Evolutionary conservation across 2,888 invertebrate species (phyloP).

Genomic region (Tetranychus piercei): DNA sequence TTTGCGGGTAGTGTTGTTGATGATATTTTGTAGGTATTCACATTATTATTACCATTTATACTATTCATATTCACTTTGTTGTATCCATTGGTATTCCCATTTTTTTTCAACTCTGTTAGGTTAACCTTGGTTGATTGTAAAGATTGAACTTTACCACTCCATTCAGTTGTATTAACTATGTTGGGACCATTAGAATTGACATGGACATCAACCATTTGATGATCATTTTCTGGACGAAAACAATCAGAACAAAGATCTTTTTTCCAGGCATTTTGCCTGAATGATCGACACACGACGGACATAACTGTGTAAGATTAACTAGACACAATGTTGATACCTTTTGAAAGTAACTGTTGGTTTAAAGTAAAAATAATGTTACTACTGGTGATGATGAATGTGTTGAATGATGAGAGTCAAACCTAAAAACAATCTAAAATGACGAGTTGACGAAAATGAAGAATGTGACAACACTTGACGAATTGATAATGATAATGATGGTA

Average conservation of each 20-base stretch:
- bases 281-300: slow-evolving; percentile 3
- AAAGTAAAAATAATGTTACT: neutral
- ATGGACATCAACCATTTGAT: slow-evolving; percentile 1
- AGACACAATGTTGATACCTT: neutral
- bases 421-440: neutral
- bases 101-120: neutral
- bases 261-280: slow-evolving; percentile 29
- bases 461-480: neutral
- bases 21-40: neutral
- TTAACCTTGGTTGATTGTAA: neutral
- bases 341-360: neutral
- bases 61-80: neutral
- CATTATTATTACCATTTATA: neutral
- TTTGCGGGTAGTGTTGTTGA: neutral
- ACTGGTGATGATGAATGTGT: neutral
- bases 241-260: slow-evolving; percentile 17
- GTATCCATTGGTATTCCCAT: neutral
- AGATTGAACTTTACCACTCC: neutral
- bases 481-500: neutral
- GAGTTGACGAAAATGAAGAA: neutral
- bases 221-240: slow-evolving; percentile 14
- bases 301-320: neutral
- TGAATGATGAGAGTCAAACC: neutral
- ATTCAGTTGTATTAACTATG: neutral
- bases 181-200: neutral